Base-by-base conservation (phyloP, 2,888 invertebrate species). In the Erebia epiphron region DNA sequence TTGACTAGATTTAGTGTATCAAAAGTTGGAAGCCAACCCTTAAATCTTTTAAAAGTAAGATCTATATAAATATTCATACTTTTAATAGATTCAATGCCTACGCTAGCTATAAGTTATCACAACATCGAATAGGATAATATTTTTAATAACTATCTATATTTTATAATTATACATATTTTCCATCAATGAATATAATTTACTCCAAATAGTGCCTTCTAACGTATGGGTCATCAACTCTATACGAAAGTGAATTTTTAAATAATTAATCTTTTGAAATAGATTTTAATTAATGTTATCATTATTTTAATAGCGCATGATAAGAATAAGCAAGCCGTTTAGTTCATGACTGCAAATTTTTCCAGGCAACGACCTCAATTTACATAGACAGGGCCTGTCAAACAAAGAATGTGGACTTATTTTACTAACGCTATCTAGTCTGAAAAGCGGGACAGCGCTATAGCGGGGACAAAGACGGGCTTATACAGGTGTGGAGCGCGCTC, bases 71-170 rank as follows among this genome's bases (percentile, higher is more conserved):
- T 58, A 58, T 64, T 57, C 56, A 46, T 49, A 68, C 61, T 62
- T 68, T 70, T n/a, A 66, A 66, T 2, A 54, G 56, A 56, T 43
- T 68, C 8, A 50, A 62, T 18, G 9, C 41, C 75, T 75, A 74
- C 65, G 16, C 67, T 72, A 72, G 13, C 73, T 70, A 72, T 71
- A 69, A 70, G 67, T 57, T 67, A 70, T 74, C 74, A 75, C 75
- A 73, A 74, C 74, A 73, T 73, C 71, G 67, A 75, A 66, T 69
- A 18, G 18, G 54, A 54, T 16, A 52, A 16, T 52, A 52, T 16
- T 16, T 16, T 52, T 8, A 52, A 5, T 50, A 50, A 5, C 16
- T 54, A 54, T 18, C 16, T 10, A 18, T 54, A 11, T 16, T 18
- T 16, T 9, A 54, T 18, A 46, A 46, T 13, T 46, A 7, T 52